A percentile compares a stretch with the other conserved stretches of the same genome.
Evolutionary conservation across 2,888 invertebrate genomes (phyloP).

Genomic region (Smittia aterrima): DNA sequence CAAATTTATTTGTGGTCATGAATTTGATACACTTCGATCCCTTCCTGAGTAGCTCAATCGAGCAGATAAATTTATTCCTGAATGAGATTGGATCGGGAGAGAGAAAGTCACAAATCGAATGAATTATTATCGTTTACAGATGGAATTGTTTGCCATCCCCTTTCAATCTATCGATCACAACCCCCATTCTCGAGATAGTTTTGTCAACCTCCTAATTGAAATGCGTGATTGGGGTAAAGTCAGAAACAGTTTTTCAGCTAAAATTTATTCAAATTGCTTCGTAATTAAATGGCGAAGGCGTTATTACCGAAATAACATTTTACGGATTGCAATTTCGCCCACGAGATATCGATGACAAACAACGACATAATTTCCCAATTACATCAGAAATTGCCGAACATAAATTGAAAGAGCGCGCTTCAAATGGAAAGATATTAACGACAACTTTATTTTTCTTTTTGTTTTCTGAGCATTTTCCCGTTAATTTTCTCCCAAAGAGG

Average conservation of each 20-base stretch:
- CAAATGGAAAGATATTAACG: constrained; percentile 33
- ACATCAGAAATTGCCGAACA: constrained; percentile 14
- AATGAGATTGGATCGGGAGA: neutral
- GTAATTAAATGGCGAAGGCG: constrained; percentile 20
- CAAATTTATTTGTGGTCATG: constrained; percentile 43
- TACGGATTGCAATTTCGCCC: constrained; percentile 16
- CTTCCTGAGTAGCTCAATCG: neutral
- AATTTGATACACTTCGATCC: constrained; percentile 38
- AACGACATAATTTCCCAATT: constrained; percentile 38
- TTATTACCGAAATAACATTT: constrained; percentile 26
- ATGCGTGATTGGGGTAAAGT: constrained; percentile 11
- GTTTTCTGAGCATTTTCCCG: neutral
- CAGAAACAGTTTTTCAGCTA: too few relatives aligned
- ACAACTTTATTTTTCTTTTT: constrained; percentile 13
- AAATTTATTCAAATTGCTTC: constrained; percentile 39
- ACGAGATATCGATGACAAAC: neutral
- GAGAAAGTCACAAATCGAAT: constrained; percentile 29
- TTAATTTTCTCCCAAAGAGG: constrained; percentile 9
- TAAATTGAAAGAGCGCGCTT: neutral
- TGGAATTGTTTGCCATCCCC: constrained; percentile 19
- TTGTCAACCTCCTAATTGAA: constrained; percentile 19
- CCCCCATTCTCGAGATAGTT: too few relatives aligned
- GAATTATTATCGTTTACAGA: constrained; percentile 40
- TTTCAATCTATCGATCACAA: constrained; percentile 12
- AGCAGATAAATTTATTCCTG: constrained; percentile 34